Evolutionary conservation across 1,140 invertebrate species (phyloP).

Genomic region (Drosophila nasuta): DNA sequence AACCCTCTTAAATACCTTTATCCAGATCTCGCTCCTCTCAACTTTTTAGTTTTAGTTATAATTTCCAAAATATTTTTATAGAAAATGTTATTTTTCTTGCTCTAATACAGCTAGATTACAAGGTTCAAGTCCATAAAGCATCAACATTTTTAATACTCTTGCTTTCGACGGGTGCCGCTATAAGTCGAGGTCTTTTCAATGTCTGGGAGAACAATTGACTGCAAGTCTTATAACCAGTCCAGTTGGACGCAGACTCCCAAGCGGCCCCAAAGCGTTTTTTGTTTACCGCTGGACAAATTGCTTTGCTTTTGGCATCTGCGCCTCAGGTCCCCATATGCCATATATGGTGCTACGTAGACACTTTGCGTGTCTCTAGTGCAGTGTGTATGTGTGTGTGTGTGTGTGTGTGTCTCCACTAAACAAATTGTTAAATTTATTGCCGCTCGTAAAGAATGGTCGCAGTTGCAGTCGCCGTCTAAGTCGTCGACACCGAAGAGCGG

Average conservation of each 20-base stretch:
- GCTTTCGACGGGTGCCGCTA: slow-evolving; percentile 7
- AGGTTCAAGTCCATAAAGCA: background rate
- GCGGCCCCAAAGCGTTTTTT: slow-evolving; percentile 56
- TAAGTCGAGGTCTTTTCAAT: background rate
- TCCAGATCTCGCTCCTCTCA: too few relatives aligned
- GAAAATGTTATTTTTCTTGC: too few relatives aligned
- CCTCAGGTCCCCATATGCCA: slow-evolving; percentile 59
- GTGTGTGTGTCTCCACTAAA: slow-evolving; percentile 69
- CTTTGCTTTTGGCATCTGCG: slow-evolving; percentile 76
- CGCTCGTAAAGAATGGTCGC: slow-evolving; percentile 77
- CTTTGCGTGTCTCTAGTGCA: slow-evolving; percentile 62
- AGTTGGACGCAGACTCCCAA: slow-evolving; percentile 59
- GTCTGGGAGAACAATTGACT: slow-evolving; percentile 23
- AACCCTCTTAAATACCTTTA: too few relatives aligned
- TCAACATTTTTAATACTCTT: background rate
- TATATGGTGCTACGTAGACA: slow-evolving; percentile 75
- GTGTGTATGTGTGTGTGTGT: slow-evolving; percentile 22
- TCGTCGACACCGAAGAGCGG: slow-evolving; percentile 37
- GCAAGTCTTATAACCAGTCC: slow-evolving; percentile 32
- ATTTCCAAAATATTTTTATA: too few relatives aligned
- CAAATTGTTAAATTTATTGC: slow-evolving; percentile 84
- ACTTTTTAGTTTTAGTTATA: too few relatives aligned
- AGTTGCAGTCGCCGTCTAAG: slow-evolving; percentile 60
- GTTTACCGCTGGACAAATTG: slow-evolving; percentile 80
- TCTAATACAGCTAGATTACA: too few relatives aligned